Conservation (phyloP, 2,113 vertebrate species). For the Dicaeum eximium region DNA sequence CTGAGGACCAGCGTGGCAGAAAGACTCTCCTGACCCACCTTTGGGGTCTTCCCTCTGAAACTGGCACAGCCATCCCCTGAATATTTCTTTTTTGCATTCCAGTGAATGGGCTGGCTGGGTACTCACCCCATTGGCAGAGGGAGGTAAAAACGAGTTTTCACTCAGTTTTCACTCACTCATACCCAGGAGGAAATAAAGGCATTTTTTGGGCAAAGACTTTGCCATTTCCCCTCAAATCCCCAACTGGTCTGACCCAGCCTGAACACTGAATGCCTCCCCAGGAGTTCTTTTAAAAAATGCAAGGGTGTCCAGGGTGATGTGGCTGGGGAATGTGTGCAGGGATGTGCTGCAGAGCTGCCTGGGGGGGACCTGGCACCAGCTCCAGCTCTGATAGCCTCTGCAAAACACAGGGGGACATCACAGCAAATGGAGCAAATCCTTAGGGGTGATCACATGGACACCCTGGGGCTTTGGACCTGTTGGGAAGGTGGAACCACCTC, state of each 20-base stretch:
- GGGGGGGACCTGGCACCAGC: neutral
- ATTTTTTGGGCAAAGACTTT: neutral
- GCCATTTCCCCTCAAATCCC: neutral
- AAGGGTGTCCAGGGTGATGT: neutral
- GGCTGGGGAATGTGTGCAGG: neutral
- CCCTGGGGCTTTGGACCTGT: neutral
- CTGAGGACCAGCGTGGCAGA: accelerated
- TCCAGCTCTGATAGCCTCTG: neutral
- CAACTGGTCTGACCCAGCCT: neutral
- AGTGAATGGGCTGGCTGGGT: neutral
- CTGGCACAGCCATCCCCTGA: neutral
- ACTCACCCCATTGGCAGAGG: neutral
- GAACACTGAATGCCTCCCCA: neutral
- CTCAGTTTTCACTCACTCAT: no score
- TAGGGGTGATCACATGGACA: accelerated
- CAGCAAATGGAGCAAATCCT: neutral
- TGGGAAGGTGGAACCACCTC: neutral
- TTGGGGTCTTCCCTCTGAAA: neutral
- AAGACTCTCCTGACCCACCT: neutral
- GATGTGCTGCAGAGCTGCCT: neutral
- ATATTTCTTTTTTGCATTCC: neutral
- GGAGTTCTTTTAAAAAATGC: neutral
- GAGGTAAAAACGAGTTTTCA: neutral
- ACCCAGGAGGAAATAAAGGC: neutral
- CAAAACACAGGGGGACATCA: neutral